phyloP scores from a whole-genome alignment of 1,140 invertebrate species.

The Zophobas morio region DNA sequence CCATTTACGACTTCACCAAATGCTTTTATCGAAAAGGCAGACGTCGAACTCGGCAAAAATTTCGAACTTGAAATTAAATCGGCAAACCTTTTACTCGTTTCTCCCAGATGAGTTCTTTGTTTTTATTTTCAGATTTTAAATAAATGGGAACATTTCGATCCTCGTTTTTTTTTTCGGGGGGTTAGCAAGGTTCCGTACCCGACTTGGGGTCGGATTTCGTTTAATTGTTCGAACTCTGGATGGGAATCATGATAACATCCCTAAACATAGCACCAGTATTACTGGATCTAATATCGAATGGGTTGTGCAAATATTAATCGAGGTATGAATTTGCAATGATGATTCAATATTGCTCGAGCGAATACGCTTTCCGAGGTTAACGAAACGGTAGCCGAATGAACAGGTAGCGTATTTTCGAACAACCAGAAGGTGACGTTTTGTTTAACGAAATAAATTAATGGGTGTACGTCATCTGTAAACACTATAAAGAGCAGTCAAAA shows the following conservation, averaged over 20 bases:
- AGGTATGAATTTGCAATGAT: not conserved
- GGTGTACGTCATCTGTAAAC: too few relatives aligned
- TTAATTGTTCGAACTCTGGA: slow-evolving; percentile 4
- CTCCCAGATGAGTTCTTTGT: slow-evolving; percentile 15
- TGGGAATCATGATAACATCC: slow-evolving; percentile 19
- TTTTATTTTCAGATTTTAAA: slow-evolving; percentile 26
- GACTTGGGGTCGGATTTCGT: slow-evolving; percentile 16
- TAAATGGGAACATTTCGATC: slow-evolving; percentile 4
- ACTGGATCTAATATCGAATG: slow-evolving; percentile 19
- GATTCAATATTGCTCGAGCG: not conserved
- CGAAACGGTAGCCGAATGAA: not conserved
- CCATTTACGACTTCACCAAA: slow-evolving; percentile 5
- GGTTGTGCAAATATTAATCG: slow-evolving; percentile 11
- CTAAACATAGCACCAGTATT: not conserved
- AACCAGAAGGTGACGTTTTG: not conserved
- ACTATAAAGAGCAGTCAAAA: too few relatives aligned
- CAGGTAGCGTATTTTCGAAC: not conserved
- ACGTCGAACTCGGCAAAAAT: not conserved
- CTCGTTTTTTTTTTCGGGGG: slow-evolving; percentile 4
- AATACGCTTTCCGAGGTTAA: not conserved
- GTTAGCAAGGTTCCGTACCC: not conserved
- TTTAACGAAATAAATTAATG: too few relatives aligned
- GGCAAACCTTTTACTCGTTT: not conserved
- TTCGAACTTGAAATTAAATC: slow-evolving; percentile 17
- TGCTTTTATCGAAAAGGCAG: not conserved